Percentiles rank a stretch among this genome's conserved stretches.
phyloP scores from a whole-genome alignment of 2,888 invertebrate genomes.

The Xanthorhoe designata region DNA sequence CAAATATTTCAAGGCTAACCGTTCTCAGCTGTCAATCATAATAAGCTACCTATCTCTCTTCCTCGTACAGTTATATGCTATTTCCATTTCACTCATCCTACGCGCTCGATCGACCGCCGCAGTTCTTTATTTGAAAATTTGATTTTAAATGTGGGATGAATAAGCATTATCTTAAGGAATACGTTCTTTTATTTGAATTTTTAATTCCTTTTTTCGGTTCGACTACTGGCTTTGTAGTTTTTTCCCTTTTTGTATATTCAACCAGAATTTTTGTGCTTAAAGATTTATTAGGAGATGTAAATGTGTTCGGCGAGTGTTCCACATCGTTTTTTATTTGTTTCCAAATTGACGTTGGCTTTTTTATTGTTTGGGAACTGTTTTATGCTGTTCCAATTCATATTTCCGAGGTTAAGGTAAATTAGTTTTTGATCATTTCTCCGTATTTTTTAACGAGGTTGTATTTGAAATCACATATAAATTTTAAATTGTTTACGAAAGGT shows the following conservation, averaged over 20 bases:
- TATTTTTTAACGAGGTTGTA: conserved; percentile 27
- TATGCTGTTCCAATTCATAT: conserved; percentile 51
- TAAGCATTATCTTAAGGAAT: conserved; percentile 85
- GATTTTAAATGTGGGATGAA: conserved; percentile 86
- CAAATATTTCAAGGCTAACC: conserved; percentile 86
- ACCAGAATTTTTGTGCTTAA: conserved; percentile 62
- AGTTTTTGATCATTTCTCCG: conserved; percentile 34
- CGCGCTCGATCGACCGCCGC: conserved; percentile 77
- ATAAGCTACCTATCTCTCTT: conserved; percentile 81
- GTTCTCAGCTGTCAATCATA: conserved; percentile 86
- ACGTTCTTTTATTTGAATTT: conserved; percentile 83
- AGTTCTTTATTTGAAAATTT: conserved; percentile 84
- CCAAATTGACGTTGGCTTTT: conserved; percentile 55
- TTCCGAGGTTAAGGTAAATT: conserved; percentile 48
- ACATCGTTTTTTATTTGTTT: conserved; percentile 56
- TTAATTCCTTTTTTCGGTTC: conserved; percentile 80
- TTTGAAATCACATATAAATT: conserved; percentile 15
- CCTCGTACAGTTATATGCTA: conserved; percentile 61
- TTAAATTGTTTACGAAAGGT: conserved; percentile 36
- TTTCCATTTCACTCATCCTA: conserved; percentile 65
- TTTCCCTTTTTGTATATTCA: conserved; percentile 70
- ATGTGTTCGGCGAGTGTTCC: conserved; percentile 64
- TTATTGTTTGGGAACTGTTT: conserved; percentile 56
- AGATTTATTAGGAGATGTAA: conserved; percentile 78
- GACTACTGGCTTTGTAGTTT: conserved; percentile 75